These are phyloP conservation scores for Antheraea yamamai DNA, from an alignment of 2,888 invertebrate genomes.

Conservation along the genomic window DNA sequence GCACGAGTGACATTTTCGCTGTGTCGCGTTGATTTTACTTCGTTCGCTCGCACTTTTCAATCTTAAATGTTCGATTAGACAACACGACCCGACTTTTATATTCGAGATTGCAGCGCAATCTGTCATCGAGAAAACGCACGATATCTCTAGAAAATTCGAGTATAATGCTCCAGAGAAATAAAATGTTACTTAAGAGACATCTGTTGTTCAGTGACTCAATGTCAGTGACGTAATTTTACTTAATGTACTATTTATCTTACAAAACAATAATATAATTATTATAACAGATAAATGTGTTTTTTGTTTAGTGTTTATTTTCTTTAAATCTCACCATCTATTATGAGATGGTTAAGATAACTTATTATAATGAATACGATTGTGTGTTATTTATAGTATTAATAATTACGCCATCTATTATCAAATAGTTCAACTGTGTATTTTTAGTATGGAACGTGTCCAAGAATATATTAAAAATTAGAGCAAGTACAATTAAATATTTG, in stretches of 20 bases:
- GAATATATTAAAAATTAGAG: background rate
- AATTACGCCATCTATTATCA: constrained; percentile 23
- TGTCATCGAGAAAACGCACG: constrained; percentile 52
- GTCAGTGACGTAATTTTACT: too few relatives aligned
- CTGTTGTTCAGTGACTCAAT: constrained; percentile 43
- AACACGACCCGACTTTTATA: constrained; percentile 55
- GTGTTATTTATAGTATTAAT: too few relatives aligned
- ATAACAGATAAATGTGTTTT: too few relatives aligned
- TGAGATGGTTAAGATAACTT: too few relatives aligned
- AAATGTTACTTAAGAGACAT: constrained; percentile 39
- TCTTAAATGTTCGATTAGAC: constrained; percentile 34
- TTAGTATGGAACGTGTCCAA: background rate
- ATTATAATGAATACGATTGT: too few relatives aligned
- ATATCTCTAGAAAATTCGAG: constrained; percentile 59
- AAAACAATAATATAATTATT: too few relatives aligned
- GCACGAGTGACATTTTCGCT: constrained; percentile 67
- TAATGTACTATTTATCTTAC: background rate
- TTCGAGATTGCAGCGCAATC: constrained; percentile 45
- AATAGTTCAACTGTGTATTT: constrained; percentile 18
- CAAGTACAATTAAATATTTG: background rate
- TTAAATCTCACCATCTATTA: too few relatives aligned
- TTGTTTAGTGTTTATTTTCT: background rate
- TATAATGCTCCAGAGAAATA: background rate
- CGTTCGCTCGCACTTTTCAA: constrained; percentile 18
- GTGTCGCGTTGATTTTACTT: constrained; percentile 28